phyloP scores from a whole-genome alignment of 2,888 invertebrate species.

The Spodoptera littoralis region DNA sequence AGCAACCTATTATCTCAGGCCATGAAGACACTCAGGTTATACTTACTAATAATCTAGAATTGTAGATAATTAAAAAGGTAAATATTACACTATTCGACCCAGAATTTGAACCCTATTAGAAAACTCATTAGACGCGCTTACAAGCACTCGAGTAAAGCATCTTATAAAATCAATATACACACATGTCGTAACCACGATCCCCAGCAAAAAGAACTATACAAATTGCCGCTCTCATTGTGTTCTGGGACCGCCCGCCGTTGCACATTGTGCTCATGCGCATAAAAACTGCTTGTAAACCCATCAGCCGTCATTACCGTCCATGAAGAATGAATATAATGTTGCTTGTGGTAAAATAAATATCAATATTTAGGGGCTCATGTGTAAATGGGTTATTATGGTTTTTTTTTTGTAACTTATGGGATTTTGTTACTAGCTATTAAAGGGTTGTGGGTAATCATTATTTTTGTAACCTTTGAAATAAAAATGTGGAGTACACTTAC shows the following conservation, averaged over 20 bases:
- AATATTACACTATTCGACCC: too few species aligned
- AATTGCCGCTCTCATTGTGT: conserved; percentile 61
- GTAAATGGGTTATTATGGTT: conserved; percentile 55
- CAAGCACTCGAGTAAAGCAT: conserved; percentile 1
- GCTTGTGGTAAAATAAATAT: conserved; percentile 64
- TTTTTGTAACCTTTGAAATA: neutral
- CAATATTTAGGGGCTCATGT: conserved; percentile 56
- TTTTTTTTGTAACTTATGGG: conserved; percentile 48
- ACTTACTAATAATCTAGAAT: too few species aligned
- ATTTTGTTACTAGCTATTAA: conserved; percentile 13
- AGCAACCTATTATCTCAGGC: too few species aligned
- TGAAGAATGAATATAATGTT: conserved; percentile 63
- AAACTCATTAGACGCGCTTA: too few species aligned
- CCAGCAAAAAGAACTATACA: conserved; percentile 35
- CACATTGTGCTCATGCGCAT: conserved; percentile 45
- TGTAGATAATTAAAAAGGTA: too few species aligned
- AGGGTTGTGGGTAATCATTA: conserved; percentile 1
- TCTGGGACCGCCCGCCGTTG: conserved; percentile 63
- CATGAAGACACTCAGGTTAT: too few species aligned
- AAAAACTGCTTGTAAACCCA: conserved; percentile 49
- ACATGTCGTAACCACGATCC: conserved; percentile 41
- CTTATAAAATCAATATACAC: conserved; percentile 34
- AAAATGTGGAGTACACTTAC: too few species aligned
- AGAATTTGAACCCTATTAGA: too few species aligned
- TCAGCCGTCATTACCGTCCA: conserved; percentile 63